These are phyloP conservation scores for Diarsia dahlii DNA, from an alignment of 2,888 invertebrate species.

Conservation along the genomic window DNA sequence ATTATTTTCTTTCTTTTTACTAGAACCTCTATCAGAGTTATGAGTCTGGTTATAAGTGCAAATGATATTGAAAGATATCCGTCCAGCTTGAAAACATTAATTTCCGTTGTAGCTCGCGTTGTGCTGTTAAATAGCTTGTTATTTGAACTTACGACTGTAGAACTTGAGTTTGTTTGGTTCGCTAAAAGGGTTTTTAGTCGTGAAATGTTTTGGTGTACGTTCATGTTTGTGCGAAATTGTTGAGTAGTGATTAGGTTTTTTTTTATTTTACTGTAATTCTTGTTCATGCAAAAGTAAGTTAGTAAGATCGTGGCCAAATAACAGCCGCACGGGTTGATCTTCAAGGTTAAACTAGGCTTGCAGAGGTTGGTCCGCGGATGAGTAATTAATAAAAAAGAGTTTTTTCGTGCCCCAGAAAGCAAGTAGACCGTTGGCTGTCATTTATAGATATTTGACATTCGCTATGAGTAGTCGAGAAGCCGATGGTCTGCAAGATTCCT, in stretches of 20 bases:
- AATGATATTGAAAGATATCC: conserved; percentile 50
- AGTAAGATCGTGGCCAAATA: too few relatives aligned
- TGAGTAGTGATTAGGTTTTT: neutral
- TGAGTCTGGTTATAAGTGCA: conserved; percentile 34
- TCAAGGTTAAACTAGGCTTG: too few relatives aligned
- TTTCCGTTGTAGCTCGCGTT: conserved; percentile 27
- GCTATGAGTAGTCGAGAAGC: too few relatives aligned
- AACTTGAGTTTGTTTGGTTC: neutral
- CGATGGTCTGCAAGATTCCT: too few relatives aligned
- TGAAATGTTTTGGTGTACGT: neutral
- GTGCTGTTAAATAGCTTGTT: conserved; percentile 35
- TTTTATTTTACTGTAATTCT: neutral
- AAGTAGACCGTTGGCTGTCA: too few relatives aligned
- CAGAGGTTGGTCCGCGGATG: too few relatives aligned
- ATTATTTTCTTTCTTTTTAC: conserved; percentile 19
- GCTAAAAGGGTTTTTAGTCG: neutral
- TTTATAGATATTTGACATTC: too few relatives aligned
- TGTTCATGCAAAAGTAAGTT: too few relatives aligned
- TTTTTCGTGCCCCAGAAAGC: too few relatives aligned
- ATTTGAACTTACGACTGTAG: conserved; percentile 17
- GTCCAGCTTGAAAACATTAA: conserved; percentile 32
- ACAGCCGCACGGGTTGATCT: too few relatives aligned
- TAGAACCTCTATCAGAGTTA: conserved; percentile 33
- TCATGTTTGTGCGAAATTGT: neutral
- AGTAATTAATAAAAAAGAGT: too few relatives aligned